Percentiles rank a stretch among this genome's conserved stretches.
Evolutionary conservation across 2,888 invertebrate species (phyloP).

Genomic region (Pinctada fucata): DNA sequence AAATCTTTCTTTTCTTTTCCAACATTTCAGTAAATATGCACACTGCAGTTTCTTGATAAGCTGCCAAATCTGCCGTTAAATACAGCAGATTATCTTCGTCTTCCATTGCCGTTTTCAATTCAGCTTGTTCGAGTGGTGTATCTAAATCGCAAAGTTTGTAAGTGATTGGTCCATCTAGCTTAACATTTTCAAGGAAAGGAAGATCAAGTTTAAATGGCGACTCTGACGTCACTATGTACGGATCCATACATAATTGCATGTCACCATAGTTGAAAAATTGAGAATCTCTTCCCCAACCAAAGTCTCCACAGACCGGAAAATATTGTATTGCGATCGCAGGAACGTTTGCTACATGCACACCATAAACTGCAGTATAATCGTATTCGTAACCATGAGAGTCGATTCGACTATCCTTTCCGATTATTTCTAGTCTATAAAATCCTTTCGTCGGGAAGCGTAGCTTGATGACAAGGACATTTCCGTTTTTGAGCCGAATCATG

Average conservation of each 20-base stretch:
- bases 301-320: conserved; percentile 64
- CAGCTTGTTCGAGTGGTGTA: conserved; percentile 34
- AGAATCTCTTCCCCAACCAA: conserved; percentile 64
- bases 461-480: conserved; percentile 55
- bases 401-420: conserved; percentile 61
- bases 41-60: conserved; percentile 25
- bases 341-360: conserved; percentile 50
- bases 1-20: conserved; percentile 20
- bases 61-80: conserved; percentile 18
- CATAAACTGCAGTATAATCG: conserved; percentile 64
- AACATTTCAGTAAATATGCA: conserved; percentile 20
- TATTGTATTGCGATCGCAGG: conserved; percentile 53
- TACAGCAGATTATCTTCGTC: conserved; percentile 43
- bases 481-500: conserved; percentile 57
- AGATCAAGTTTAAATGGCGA: conserved; percentile 35
- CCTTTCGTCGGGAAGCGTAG: conserved; percentile 62
- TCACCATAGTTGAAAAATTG: not conserved
- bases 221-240: conserved; percentile 44
- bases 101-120: conserved; percentile 20
- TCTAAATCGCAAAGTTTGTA: conserved; percentile 38
- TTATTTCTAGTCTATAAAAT: conserved; percentile 67
- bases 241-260: conserved; percentile 44
- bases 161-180: conserved; percentile 38
- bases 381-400: conserved; percentile 56
- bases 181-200: conserved; percentile 39